These are phyloP conservation scores for Acleris emargana DNA, from an alignment of 2,888 invertebrate species.

Conservation along the genomic window DNA sequence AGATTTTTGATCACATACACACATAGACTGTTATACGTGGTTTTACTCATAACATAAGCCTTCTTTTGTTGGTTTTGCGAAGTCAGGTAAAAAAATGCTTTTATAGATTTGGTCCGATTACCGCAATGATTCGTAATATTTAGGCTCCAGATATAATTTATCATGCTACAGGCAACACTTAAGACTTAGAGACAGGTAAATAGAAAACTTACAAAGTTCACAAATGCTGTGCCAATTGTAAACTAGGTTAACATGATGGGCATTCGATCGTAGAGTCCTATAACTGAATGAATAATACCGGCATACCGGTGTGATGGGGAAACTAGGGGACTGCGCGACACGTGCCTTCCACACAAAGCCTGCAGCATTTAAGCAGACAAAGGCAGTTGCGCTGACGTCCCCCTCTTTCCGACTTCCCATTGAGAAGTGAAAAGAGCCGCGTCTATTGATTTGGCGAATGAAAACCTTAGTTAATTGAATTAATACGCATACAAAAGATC, in stretches of 20 bases:
- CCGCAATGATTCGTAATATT: no score
- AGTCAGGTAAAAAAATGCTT: no score
- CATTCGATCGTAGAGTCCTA: constrained; percentile 8
- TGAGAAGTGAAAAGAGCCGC: constrained; percentile 10
- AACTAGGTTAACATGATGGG: constrained; percentile 33
- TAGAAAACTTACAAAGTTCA: not conserved
- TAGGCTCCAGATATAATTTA: no score
- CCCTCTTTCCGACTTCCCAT: constrained; percentile 7
- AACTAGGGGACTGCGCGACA: constrained; percentile 4
- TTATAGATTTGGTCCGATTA: no score
- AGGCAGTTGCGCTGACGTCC: constrained; percentile 11
- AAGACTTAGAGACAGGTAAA: no score
- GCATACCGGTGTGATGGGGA: no score
- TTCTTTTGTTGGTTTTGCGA: no score
- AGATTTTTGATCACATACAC: no score
- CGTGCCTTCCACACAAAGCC: constrained; percentile 25
- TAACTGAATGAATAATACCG: constrained; percentile 5
- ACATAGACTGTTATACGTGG: no score
- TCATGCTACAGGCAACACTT: no score
- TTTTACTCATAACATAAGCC: no score
- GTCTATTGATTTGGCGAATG: constrained; percentile 10
- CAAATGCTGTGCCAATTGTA: not conserved
- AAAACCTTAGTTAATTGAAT: constrained; percentile 8
- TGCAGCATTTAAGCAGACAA: constrained; percentile 33
- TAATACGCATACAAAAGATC: not conserved